A percentile compares a stretch with the other conserved stretches of the same genome.
phyloP scores from a whole-genome alignment of 2,888 invertebrate species.

The Halictus quadricinctus region DNA sequence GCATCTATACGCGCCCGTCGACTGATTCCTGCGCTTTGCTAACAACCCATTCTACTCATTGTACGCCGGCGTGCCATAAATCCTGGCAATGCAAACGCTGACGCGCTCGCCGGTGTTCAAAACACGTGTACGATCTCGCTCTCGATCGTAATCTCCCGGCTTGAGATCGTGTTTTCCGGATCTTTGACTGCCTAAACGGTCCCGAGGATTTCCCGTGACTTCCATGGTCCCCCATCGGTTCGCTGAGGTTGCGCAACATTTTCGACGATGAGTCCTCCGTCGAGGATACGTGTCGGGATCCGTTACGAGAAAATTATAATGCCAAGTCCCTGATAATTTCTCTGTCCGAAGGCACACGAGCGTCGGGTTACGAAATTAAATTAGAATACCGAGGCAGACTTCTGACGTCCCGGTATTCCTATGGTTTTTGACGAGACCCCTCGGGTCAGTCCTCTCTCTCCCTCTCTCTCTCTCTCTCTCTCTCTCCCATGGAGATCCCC shows the following conservation, averaged over 20 bases:
- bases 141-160: constrained; percentile 42
- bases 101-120: constrained; percentile 25
- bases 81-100: constrained; percentile 36
- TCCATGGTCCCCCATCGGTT: neutral
- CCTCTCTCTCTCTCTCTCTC: neutral
- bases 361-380: constrained; percentile 77
- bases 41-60: constrained; percentile 54
- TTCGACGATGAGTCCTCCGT: neutral
- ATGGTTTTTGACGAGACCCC: constrained; percentile 56
- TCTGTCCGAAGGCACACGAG: constrained; percentile 52
- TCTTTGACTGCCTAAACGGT: neutral
- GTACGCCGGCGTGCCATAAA: constrained; percentile 40
- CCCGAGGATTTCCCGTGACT: neutral
- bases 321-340: constrained; percentile 59
- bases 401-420: constrained; percentile 48
- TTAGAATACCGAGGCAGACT: constrained; percentile 73
- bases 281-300: constrained; percentile 14
- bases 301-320: constrained; percentile 65
- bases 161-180: constrained; percentile 5
- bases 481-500: constrained; percentile 33
- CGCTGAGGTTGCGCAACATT: neutral
- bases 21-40: constrained; percentile 52
- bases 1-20: constrained; percentile 45
- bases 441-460: constrained; percentile 45
- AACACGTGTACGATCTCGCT: constrained; percentile 52